Evolutionary conservation across 2,113 vertebrate species (phyloP).

Genomic region (Hemiprocne comata): DNA sequence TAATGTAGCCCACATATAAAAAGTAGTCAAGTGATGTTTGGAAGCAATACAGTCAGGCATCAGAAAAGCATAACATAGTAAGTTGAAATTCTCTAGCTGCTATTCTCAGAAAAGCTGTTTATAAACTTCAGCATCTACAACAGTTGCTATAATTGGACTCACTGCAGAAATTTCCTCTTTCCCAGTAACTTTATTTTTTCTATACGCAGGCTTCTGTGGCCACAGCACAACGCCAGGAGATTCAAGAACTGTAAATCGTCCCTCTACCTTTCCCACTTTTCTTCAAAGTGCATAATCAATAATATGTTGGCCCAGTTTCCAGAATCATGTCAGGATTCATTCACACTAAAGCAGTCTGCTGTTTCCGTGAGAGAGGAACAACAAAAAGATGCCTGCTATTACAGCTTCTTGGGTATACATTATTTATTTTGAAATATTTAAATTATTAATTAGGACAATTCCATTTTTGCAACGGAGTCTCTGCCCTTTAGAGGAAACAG

Average conservation of each 20-base stretch:
- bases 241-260: background rate
- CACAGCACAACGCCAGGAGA: background rate
- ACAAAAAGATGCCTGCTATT: constrained; percentile 56
- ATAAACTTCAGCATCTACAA: constrained; percentile 2
- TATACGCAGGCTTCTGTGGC: background rate
- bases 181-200: background rate
- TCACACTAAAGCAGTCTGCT: constrained; percentile 51
- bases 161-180: constrained; percentile 1
- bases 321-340: constrained; percentile 48
- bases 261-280: constrained; percentile 33
- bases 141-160: background rate
- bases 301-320: constrained; percentile 49
- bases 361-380: constrained; percentile 36
- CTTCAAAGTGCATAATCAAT: constrained; percentile 68
- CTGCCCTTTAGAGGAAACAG: background rate
- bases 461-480: constrained; percentile 39
- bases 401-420: constrained; percentile 55
- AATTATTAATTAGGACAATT: constrained; percentile 68
- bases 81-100: background rate
- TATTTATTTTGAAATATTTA: constrained; percentile 67
- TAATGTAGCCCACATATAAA: background rate
- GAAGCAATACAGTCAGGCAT: background rate
- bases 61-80: background rate
- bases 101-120: constrained; percentile 23
- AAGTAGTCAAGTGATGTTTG: background rate